phyloP scores from a whole-genome alignment of 2,888 invertebrate genomes.

The Plagodis dolabraria region DNA sequence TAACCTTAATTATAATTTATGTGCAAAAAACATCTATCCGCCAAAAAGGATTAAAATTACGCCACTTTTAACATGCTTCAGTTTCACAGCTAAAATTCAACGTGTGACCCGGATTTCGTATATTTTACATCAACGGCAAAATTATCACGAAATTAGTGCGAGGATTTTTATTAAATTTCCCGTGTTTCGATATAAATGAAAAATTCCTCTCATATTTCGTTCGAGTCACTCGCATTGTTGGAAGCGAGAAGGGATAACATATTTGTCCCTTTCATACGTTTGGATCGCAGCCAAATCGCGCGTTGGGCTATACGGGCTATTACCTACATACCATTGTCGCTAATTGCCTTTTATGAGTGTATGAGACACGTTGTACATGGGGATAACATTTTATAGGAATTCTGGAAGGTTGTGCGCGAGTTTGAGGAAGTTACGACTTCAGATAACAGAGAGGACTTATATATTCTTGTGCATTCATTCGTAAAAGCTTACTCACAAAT shows the following conservation, averaged over 20 bases:
- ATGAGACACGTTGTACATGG: constrained; percentile 49
- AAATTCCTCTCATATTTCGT: constrained; percentile 49
- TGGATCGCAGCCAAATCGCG: constrained; percentile 56
- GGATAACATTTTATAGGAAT: constrained; percentile 42
- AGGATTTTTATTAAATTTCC: constrained; percentile 21
- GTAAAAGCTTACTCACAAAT: constrained; percentile 3
- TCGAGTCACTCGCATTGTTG: constrained; percentile 10
- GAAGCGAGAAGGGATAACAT: constrained; percentile 12
- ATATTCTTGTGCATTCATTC: too few species aligned
- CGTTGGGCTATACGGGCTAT: constrained; percentile 59
- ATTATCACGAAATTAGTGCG: constrained; percentile 13
- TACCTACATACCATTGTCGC: constrained; percentile 66
- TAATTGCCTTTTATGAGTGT: constrained; percentile 68
- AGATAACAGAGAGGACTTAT: constrained; percentile 10
- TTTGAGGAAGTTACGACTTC: neutral
- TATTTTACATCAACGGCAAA: constrained; percentile 7
- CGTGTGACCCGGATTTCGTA: constrained; percentile 1
- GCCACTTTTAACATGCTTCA: constrained; percentile 1
- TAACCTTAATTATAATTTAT: too few species aligned
- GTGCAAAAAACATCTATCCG: too few species aligned
- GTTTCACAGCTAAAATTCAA: constrained; percentile 10
- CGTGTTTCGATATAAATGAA: constrained; percentile 43
- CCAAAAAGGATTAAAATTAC: too few species aligned
- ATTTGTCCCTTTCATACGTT: constrained; percentile 32
- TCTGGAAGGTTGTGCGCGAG: constrained; percentile 6